These are phyloP conservation scores for Zhengitettix transpicula DNA, from an alignment of 2,888 invertebrate genomes.

Conservation along the genomic window DNA sequence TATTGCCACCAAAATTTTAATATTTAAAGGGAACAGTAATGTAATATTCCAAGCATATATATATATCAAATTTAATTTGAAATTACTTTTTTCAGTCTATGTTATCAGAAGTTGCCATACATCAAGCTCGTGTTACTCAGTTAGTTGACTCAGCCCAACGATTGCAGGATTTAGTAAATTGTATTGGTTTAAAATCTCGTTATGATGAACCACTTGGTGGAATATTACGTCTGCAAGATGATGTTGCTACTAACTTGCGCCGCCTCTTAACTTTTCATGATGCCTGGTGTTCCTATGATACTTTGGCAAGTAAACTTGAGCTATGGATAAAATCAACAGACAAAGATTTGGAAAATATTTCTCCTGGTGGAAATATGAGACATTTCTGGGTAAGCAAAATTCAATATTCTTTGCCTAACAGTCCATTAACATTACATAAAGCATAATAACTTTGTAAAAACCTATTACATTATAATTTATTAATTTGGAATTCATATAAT, in stretches of 20 bases:
- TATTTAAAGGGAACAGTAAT: too few species aligned
- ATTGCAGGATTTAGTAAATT: conserved; percentile 55
- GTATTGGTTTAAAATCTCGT: conserved; percentile 55
- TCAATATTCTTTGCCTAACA: too few species aligned
- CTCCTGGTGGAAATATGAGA: conserved; percentile 52
- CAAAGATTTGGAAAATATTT: conserved; percentile 46
- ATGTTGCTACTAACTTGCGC: conserved; percentile 54
- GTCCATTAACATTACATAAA: too few species aligned
- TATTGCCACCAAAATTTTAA: too few species aligned
- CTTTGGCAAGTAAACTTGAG: conserved; percentile 54
- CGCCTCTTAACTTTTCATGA: conserved; percentile 59
- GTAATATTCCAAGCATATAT: too few species aligned
- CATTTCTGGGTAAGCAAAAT: conserved; percentile 52
- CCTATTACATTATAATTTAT: too few species aligned
- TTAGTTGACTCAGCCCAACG: conserved; percentile 54
- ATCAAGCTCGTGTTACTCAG: conserved; percentile 60
- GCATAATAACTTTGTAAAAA: too few species aligned
- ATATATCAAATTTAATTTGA: too few species aligned
- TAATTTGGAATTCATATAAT: too few species aligned
- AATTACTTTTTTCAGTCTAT: conserved; percentile 34
- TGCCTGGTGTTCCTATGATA: conserved; percentile 58
- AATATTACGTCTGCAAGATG: conserved; percentile 54
- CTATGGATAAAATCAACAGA: conserved; percentile 61
- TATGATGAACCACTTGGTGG: conserved; percentile 57
- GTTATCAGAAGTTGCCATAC: conserved; percentile 60